A percentile compares a stretch with the other conserved stretches of the same genome.
These are phyloP conservation scores for Coecobrya sp. DNA, from an alignment of 2,888 invertebrate genomes.

Conservation along the genomic window DNA sequence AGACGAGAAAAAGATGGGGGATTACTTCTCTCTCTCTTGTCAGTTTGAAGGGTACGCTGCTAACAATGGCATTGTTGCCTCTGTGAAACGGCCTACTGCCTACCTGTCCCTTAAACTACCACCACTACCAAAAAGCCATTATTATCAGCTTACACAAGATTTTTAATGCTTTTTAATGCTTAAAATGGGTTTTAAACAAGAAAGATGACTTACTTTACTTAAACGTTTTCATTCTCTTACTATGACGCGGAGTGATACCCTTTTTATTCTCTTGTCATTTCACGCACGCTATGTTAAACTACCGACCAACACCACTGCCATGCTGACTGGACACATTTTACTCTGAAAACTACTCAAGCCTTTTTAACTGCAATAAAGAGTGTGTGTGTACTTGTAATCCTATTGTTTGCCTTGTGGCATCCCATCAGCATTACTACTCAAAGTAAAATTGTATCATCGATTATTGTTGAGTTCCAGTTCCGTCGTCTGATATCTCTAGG, in stretches of 20 bases:
- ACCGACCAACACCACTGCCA: background rate
- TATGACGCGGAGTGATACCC: constrained; percentile 38
- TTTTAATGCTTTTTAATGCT: constrained; percentile 71
- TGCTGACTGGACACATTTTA: constrained; percentile 61
- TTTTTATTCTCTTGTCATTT: constrained; percentile 65
- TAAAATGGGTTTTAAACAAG: constrained; percentile 64
- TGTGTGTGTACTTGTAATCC: constrained; percentile 68
- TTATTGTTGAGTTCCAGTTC: constrained; percentile 53
- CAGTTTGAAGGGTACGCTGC: constrained; percentile 54
- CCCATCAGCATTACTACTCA: constrained; percentile 32
- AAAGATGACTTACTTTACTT: constrained; percentile 73
- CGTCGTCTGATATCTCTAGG: background rate
- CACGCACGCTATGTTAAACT: constrained; percentile 59
- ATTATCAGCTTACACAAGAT: constrained; percentile 59
- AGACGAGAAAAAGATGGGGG: constrained; percentile 15
- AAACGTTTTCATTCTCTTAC: constrained; percentile 18
- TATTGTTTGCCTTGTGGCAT: constrained; percentile 65
- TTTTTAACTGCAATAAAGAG: background rate
- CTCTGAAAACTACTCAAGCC: constrained; percentile 27
- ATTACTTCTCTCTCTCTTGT: constrained; percentile 46
- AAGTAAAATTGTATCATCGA: constrained; percentile 38
- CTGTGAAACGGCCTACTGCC: background rate
- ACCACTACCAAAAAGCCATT: constrained; percentile 42
- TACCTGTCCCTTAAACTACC: constrained; percentile 44
- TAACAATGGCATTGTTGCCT: constrained; percentile 44